Base-by-base conservation (phyloP, 2,113 vertebrate species). In the Cyrtonyx montezumae region DNA sequence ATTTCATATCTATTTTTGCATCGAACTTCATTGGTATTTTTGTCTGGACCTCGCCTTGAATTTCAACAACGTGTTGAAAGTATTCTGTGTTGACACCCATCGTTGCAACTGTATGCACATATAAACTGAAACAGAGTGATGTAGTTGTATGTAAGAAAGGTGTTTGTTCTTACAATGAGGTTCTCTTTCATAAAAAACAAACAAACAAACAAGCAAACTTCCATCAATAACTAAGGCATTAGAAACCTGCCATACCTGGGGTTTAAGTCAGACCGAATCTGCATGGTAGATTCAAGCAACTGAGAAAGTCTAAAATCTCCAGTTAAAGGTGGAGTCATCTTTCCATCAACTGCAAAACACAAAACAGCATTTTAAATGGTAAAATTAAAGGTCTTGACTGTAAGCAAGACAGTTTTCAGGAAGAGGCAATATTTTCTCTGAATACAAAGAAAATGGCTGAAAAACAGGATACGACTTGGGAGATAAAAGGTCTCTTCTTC, bases 71-170 rank as follows among this genome's bases (percentile, higher is more conserved):
- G 36, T 98, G 96, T 94, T 99, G 98, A 59, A 98, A 76, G 13
- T 98, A 62, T 32, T 94, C 97, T 2, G 98, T 98, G 93, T 98
- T 99, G 42, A 98, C 36, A 46, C 98, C 98, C 96, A 98, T 98
- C 26, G 97, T 97, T 80, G 96, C 97, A 11, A 98, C 97, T 11
- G 95, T 96, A 51, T 98, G 96, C 28, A 98, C 1, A 4, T 95
- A 94, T 36, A 96, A 23, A 62, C 98, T 99, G 95, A 49, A 97
- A 95, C 4, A 69, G 93, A 92, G 73, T 0, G 6, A 87, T 82
- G 55, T 2, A 2, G 71, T 15, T 55, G 36, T 40, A 13, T 53
- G 34, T 59, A 28, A 93, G 53, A 61, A 84, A 68, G 26, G 4
- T 46, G 18, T 6, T 86, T 6, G 9, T 55, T 62, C 40, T 13